Evolutionary conservation across 2,113 vertebrate species (phyloP).

Genomic region (Cardinalis cardinalis): DNA sequence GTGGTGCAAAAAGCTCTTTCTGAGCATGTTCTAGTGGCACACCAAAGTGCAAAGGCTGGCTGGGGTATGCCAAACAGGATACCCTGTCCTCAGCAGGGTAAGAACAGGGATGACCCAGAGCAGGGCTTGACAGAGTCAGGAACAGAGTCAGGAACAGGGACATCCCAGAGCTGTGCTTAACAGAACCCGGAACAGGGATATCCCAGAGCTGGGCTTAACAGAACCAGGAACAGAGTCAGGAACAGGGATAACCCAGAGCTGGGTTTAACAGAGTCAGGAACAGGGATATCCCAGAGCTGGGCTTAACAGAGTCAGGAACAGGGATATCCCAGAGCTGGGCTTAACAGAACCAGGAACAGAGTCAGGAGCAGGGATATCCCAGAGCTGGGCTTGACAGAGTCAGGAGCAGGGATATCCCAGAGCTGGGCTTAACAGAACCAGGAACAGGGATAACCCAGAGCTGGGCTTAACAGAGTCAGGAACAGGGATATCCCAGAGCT

Average conservation of each 20-base stretch:
- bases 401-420: too few relatives aligned
- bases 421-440: too few relatives aligned
- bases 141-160: background rate
- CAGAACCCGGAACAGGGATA: background rate
- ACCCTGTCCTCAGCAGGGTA: background rate
- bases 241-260: background rate
- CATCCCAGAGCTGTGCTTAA: too few relatives aligned
- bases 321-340: too few relatives aligned
- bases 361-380: background rate
- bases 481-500: too few relatives aligned
- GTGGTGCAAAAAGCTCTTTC: background rate
- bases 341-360: too few relatives aligned
- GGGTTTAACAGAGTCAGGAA: background rate
- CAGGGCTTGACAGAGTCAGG: too few relatives aligned
- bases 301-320: background rate
- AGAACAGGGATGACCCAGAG: background rate
- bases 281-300: background rate
- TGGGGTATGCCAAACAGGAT: background rate
- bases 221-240: too few relatives aligned
- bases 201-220: too few relatives aligned
- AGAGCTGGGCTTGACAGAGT: too few relatives aligned
- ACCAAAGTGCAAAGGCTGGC: fast-evolving
- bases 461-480: background rate
- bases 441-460: too few relatives aligned
- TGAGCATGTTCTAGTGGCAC: background rate